A percentile compares a stretch with the other conserved stretches of the same genome.
These are phyloP conservation scores for Peromyscus polionotus DNA, from an alignment of 2,113 vertebrate genomes.

Conservation along the genomic window DNA sequence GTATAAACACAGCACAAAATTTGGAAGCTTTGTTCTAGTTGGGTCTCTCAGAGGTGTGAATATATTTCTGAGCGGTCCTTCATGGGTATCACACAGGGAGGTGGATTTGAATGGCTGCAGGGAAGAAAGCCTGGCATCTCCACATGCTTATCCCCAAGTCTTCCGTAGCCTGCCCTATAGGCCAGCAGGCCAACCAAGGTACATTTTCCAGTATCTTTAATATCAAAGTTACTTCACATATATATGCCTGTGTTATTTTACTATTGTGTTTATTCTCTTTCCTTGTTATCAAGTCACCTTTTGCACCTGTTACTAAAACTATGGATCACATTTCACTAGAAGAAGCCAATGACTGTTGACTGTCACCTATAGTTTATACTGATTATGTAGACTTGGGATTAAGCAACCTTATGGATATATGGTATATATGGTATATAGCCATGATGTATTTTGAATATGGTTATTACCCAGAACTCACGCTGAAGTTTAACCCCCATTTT, in stretches of 20 bases:
- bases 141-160: background rate
- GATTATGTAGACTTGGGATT: background rate
- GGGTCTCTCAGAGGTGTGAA: background rate
- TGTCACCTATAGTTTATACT: background rate
- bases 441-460: background rate
- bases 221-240: background rate
- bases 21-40: background rate
- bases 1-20: background rate
- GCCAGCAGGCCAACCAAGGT: background rate
- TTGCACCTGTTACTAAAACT: background rate
- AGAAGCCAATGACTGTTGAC: background rate
- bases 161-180: background rate
- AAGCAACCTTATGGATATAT: background rate
- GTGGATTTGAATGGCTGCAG: background rate
- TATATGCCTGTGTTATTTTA: background rate
- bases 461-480: background rate
- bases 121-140: background rate
- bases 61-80: background rate
- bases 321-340: background rate
- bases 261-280: constrained; percentile 3
- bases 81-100: background rate
- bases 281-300: constrained; percentile 22
- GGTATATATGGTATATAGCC: background rate
- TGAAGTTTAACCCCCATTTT: background rate
- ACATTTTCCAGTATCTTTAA: background rate